Evolutionary conservation across 2,113 vertebrate genomes (phyloP).

Genomic region (Syrmaticus mikado): DNA sequence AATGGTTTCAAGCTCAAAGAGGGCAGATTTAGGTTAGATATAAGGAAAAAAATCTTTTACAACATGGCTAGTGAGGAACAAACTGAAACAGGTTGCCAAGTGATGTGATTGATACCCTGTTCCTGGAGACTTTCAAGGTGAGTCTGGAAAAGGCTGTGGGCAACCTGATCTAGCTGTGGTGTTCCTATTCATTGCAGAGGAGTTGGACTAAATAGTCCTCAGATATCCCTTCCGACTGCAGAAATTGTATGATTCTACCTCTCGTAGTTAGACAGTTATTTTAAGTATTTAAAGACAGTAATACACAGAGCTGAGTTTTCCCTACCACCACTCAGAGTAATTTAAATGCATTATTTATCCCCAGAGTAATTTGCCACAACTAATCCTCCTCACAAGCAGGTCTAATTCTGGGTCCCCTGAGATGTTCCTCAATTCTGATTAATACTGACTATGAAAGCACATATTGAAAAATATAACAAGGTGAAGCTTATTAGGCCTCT

Average conservation of each 20-base stretch:
- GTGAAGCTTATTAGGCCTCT: background rate
- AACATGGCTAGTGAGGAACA: too few relatives aligned
- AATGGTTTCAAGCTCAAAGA: too few relatives aligned
- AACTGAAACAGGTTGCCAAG: too few relatives aligned
- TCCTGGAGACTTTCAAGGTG: too few relatives aligned
- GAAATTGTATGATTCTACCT: background rate
- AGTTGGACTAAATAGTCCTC: too few relatives aligned
- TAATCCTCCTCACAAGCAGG: conserved; percentile 53
- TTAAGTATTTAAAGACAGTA: background rate
- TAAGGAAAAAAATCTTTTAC: too few relatives aligned
- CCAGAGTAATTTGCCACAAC: conserved; percentile 66
- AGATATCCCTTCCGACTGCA: too few relatives aligned
- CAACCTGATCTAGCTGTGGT: too few relatives aligned
- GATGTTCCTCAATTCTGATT: conserved; percentile 68
- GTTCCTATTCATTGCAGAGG: too few relatives aligned
- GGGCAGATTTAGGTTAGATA: too few relatives aligned
- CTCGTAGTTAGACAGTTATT: background rate
- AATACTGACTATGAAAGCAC: conserved; percentile 35
- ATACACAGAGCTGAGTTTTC: background rate
- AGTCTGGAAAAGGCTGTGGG: too few relatives aligned
- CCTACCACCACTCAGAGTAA: conserved; percentile 28
- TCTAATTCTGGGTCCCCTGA: conserved; percentile 53
- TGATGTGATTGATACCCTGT: too few relatives aligned
- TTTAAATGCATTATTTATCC: conserved; percentile 58
- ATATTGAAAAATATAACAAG: conserved; percentile 19